Evolutionary conservation across 2,888 invertebrate genomes (phyloP), one percentile per base, ranked within the genome.

Genomic region (Syritta pipiens): DNA sequence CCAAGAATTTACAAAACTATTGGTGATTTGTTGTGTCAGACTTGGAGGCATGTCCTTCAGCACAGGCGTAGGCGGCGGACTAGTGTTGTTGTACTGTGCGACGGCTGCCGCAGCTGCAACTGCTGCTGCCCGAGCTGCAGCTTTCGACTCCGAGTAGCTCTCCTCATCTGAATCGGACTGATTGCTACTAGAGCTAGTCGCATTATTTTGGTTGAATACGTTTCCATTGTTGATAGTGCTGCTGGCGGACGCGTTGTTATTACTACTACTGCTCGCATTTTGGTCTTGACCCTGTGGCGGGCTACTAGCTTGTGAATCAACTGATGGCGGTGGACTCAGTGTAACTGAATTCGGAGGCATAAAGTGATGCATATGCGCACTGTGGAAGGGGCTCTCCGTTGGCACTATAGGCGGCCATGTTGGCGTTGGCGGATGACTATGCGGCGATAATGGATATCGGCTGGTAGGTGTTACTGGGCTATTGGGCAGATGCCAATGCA

Each of bases 311-410:
- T 94, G 94, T 84, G 96, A 96, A 87, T 96, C 96, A 14, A 96
- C 93, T 32, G 96, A 96, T 4, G 96, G 96, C 17, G 96, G 96
- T 65, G 97, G 96, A 87, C 96, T 96, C 83, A 97, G 90, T 22
- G 96, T 96, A 32, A 97, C 96, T 57, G 96, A 96, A 88, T 96
- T 96, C 83, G 91, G 91, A 84, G 95, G 94, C 89, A 95, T 94
- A 82, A 95, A 92, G 83, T 94, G 94, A 60, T 92, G 93, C 81
- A 93, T 88, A 82, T 91, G 91, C 77, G 93, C 93, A 44, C 91
- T 91, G 81, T 89, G 88, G 82, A 89, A 89, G 74, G 89, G 87
- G 81, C 86, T 87, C 59, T 89, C 89, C 71, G 91, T 90, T 35
- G 92, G 90, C 48, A 84, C 84, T 63, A 90, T 84, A 9, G 89